Percentiles rank a stretch among this genome's conserved stretches.
These are phyloP conservation scores for Caradrina clavipalpis DNA, from an alignment of 2,888 invertebrate species.

Conservation along the genomic window DNA sequence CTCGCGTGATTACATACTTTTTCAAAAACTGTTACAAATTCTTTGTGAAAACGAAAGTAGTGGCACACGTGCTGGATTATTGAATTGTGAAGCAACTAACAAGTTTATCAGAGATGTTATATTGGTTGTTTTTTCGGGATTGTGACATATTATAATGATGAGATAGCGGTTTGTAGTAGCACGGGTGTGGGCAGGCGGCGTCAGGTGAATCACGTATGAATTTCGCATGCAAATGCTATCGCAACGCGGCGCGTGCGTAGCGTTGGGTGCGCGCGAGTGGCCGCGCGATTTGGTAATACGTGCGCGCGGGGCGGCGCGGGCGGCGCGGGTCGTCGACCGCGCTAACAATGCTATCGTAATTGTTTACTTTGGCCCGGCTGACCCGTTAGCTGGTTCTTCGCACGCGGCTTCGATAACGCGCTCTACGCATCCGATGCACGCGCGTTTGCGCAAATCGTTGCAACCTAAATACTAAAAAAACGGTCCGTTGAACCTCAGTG, in stretches of 20 bases:
- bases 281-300: slow-evolving; percentile 73
- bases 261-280: slow-evolving; percentile 62
- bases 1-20: slow-evolving; percentile 65
- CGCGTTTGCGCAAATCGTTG: slow-evolving; percentile 77
- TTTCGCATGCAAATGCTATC: slow-evolving; percentile 71
- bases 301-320: slow-evolving; percentile 56
- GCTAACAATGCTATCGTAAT: slow-evolving; percentile 85
- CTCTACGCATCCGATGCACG: slow-evolving; percentile 71
- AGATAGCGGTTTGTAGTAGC: slow-evolving; percentile 38
- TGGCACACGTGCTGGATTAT: slow-evolving; percentile 55
- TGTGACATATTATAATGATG: slow-evolving; percentile 27
- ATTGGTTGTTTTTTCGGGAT: slow-evolving; percentile 36
- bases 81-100: slow-evolving; percentile 50
- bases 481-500: slow-evolving; percentile 68
- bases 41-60: slow-evolving; percentile 59
- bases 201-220: slow-evolving; percentile 67
- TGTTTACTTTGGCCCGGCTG: slow-evolving; percentile 84
- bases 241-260: slow-evolving; percentile 59
- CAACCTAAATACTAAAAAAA: slow-evolving; percentile 80
- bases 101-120: slow-evolving; percentile 53
- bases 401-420: slow-evolving; percentile 64
- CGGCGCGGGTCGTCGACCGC: slow-evolving; percentile 74
- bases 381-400: slow-evolving; percentile 75
- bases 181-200: slow-evolving; percentile 26
- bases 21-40: slow-evolving; percentile 54